Percentiles rank a stretch among this genome's conserved stretches.
phyloP scores from a whole-genome alignment of 2,113 vertebrate species.

The Melanocharis versteri region DNA sequence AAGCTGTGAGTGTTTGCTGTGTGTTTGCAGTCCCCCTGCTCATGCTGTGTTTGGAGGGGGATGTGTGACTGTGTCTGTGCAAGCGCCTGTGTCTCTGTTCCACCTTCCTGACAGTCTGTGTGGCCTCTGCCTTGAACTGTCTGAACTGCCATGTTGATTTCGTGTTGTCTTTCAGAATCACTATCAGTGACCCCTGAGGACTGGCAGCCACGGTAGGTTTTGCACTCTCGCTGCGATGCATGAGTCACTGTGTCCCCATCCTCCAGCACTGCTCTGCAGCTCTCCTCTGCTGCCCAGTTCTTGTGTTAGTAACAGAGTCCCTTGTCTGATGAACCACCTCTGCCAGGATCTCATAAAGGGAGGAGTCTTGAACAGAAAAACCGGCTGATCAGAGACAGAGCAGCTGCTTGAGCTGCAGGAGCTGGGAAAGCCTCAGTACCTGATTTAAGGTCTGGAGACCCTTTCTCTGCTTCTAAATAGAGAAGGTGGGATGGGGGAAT shows the following conservation, averaged over 20 bases:
- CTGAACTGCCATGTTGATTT: slow-evolving; percentile 87
- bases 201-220: slow-evolving; percentile 88
- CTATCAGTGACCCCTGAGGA: slow-evolving; percentile 99
- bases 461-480: background rate
- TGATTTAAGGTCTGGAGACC: background rate
- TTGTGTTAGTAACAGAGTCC: slow-evolving; percentile 36
- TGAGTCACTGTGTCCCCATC: slow-evolving; percentile 65
- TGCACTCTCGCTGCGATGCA: slow-evolving; percentile 72
- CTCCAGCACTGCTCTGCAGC: slow-evolving; percentile 48
- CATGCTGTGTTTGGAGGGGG: background rate
- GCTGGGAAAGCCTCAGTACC: background rate
- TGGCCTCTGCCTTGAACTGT: slow-evolving; percentile 66
- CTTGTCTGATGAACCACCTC: slow-evolving; percentile 45
- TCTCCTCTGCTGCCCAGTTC: slow-evolving; percentile 33
- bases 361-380: slow-evolving; percentile 62
- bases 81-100: background rate
- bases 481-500: slow-evolving; percentile 3
- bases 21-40: slow-evolving; percentile 11
- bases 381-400: background rate
- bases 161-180: slow-evolving; percentile 97
- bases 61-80: background rate
- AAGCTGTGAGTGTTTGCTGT: background rate
- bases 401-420: slow-evolving; percentile 41
- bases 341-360: slow-evolving; percentile 65
- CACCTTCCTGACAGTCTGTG: slow-evolving; percentile 49